Base-by-base conservation (phyloP, 2,113 vertebrate genomes). In the Myiagra hebetior region DNA sequence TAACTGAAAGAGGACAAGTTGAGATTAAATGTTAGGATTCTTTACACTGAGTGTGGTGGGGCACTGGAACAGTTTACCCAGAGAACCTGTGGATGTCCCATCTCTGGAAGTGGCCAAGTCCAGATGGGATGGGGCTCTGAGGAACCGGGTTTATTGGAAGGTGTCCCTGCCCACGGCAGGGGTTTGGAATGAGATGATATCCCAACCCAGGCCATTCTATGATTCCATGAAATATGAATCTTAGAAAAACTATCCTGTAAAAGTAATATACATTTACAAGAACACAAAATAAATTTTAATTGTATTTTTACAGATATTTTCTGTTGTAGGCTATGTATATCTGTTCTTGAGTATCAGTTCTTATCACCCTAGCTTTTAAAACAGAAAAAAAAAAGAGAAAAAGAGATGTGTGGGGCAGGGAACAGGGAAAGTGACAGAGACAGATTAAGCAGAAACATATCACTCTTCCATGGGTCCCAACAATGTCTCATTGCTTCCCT, bases 151-250 rank as follows among this genome's bases (percentile, higher is more conserved):
- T 6, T 33, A 31, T 35, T 26, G 57, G 22, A 62, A 47, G 42
- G 11, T 30, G 26, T 37, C 42, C 15, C 26, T 47, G 26, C 2
- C 15, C 26, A 18, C 6, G 20, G 42, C 26, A 70, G 6, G 4
- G 15, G 4, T 11, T 21, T 77, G 1, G 2, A 62, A 77, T 0
- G 0, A 39, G 35, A 50, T 39, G 15, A 77, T 62, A 12, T 39
- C 23, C 16, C 21, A 50, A 27, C 6, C 7, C 30, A 27, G 6
- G 16, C 28, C 35, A 41, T 21, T 63, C 57, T 52, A 27, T 41
- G 57, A 27, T 15, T 41, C 57, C 41, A 21, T 21, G 31, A 77
- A 47, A 53, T 41, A 47, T 5, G 13, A 4, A 78, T 31, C 19
- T 60, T 56, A 67, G 27, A 42, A 87, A 35, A 77, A 14, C 5